Evolutionary conservation across 2,888 invertebrate genomes (phyloP).

Genomic region (Steinernema hermaphroditum): DNA sequence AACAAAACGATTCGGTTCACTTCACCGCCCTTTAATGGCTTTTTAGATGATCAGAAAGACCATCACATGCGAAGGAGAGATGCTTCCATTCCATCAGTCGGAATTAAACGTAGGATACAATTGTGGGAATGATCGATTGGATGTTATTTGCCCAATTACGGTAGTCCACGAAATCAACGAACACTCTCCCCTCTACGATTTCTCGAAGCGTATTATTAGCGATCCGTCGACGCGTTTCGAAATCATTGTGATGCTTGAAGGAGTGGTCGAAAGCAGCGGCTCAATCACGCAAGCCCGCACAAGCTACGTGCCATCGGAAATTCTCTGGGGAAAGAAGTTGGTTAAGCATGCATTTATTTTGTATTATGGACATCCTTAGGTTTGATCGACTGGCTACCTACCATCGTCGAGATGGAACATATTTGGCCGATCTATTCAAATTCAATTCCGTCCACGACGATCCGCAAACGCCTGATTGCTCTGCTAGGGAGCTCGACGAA

Average conservation of each 20-base stretch:
- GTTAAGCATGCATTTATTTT: too few relatives aligned
- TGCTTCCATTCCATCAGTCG: constrained; percentile 87
- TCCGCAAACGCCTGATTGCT: constrained; percentile 85
- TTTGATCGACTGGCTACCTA: constrained; percentile 73
- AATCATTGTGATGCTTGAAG: constrained; percentile 90
- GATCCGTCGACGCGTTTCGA: constrained; percentile 79
- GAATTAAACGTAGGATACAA: constrained; percentile 76
- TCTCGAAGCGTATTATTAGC: constrained; percentile 65
- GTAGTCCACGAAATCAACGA: constrained; percentile 86
- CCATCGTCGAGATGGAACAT: constrained; percentile 71
- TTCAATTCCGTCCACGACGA: constrained; percentile 84
- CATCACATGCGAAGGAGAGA: constrained; percentile 87
- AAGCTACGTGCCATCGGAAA: constrained; percentile 67
- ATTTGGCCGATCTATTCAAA: constrained; percentile 78
- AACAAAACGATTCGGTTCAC: too few relatives aligned
- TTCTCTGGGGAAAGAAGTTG: constrained; percentile 42
- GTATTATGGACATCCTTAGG: too few relatives aligned
- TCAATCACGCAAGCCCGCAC: constrained; percentile 69
- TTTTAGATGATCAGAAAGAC: constrained; percentile 84
- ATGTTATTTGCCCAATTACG: constrained; percentile 95
- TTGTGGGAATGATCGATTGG: constrained; percentile 78
- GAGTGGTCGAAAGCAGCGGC: constrained; percentile 83
- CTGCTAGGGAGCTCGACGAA: constrained; percentile 78
- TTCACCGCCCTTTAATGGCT: not conserved
- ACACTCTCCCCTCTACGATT: constrained; percentile 82